Percentiles rank a stretch among this genome's conserved stretches.
Conservation (phyloP, 2,113 vertebrate genomes). For the Hassar affinis region DNA sequence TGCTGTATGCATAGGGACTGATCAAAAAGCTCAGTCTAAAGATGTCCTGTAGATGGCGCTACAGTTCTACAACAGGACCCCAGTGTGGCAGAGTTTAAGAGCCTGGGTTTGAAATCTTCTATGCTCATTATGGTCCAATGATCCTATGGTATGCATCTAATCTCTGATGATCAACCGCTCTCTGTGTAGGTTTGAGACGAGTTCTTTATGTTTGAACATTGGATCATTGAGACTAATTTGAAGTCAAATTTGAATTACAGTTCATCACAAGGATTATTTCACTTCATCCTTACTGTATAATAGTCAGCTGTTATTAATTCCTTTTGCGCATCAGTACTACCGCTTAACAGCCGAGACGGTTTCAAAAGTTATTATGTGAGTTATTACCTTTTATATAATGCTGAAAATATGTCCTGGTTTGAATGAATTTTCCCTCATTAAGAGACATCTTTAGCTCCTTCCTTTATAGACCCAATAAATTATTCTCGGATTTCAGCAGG, state of each 20-base stretch:
- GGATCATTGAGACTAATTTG: background rate
- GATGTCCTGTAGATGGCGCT: conserved; percentile 44
- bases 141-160: background rate
- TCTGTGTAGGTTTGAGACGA: background rate
- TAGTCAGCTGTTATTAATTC: background rate
- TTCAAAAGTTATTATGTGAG: background rate
- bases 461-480: background rate
- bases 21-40: background rate
- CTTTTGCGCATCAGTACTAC: background rate
- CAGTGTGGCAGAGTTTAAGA: background rate
- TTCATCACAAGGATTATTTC: background rate
- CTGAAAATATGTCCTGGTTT: background rate
- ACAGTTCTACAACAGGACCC: background rate
- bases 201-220: background rate
- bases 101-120: background rate
- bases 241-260: too few species aligned
- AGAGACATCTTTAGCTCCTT: background rate
- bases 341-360: background rate
- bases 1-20: background rate
- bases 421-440: background rate
- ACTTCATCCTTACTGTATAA: background rate
- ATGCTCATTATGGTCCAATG: background rate
- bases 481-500: background rate
- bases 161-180: background rate
- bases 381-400: too few species aligned